A percentile compares a stretch with the other conserved stretches of the same genome.
Evolutionary conservation across 2,888 invertebrate genomes (phyloP).

Genomic region (Creontiades dilutus): DNA sequence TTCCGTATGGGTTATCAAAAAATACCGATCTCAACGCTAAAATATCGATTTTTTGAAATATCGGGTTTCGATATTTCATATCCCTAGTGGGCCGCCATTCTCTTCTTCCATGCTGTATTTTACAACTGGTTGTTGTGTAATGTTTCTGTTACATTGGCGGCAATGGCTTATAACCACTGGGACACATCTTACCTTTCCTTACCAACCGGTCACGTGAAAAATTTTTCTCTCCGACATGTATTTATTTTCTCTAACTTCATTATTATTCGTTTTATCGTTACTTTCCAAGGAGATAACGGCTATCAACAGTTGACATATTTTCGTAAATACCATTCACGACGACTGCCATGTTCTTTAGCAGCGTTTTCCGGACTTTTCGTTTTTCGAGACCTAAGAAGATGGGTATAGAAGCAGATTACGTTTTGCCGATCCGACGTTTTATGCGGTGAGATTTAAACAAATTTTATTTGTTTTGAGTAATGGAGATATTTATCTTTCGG

Average conservation of each 20-base stretch:
- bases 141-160: no score
- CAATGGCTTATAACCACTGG: not conserved
- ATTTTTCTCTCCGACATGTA: not conserved
- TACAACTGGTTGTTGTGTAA: no score
- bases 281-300: not conserved
- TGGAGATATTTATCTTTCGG: not conserved
- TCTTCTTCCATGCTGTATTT: no score
- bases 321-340: not conserved
- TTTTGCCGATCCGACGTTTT: not conserved
- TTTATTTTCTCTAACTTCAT: not conserved
- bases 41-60: no score
- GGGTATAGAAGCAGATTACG: not conserved
- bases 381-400: not conserved
- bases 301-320: not conserved
- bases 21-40: no score
- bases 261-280: not conserved
- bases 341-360: not conserved
- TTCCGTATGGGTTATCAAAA: no score
- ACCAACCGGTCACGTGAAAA: conserved; percentile 27
- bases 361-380: conserved; percentile 2
- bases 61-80: no score
- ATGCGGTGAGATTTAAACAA: not conserved
- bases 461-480: not conserved
- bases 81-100: no score
- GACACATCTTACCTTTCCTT: not conserved